These are phyloP conservation scores for Chloroclysta siterata DNA, from an alignment of 2,888 invertebrate genomes.

Conservation along the genomic window DNA sequence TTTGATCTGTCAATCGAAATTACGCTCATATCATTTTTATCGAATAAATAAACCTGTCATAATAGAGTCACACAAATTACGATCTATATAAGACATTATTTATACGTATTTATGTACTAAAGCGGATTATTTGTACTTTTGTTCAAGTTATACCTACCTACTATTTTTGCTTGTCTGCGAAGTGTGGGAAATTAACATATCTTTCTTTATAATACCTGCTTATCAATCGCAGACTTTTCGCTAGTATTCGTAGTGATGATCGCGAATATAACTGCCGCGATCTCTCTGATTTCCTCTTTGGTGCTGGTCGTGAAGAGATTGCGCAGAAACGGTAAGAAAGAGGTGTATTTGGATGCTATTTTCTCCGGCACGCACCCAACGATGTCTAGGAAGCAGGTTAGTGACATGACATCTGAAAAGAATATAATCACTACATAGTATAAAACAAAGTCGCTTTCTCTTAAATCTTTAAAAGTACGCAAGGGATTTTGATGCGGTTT, in stretches of 20 bases:
- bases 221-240: conserved; percentile 78
- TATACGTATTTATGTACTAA: no score
- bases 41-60: no score
- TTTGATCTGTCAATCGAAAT: conserved; percentile 56
- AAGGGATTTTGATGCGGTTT: no score
- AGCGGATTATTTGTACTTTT: no score
- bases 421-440: no score
- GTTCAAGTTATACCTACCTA: no score
- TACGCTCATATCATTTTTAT: neutral
- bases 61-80: no score
- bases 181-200: no score
- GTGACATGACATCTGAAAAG: conserved; percentile 85
- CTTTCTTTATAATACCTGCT: conserved; percentile 49
- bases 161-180: no score
- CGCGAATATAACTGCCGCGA: conserved; percentile 90
- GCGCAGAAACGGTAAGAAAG: conserved; percentile 87
- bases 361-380: conserved; percentile 92
- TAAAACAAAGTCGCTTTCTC: no score
- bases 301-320: conserved; percentile 87
- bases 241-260: conserved; percentile 87
- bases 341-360: conserved; percentile 87
- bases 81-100: no score
- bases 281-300: conserved; percentile 90
- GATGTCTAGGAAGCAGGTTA: conserved; percentile 92
- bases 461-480: no score